Evolutionary conservation across 2,888 invertebrate genomes (phyloP).

Genomic region (Ditylenchus weischeri): DNA sequence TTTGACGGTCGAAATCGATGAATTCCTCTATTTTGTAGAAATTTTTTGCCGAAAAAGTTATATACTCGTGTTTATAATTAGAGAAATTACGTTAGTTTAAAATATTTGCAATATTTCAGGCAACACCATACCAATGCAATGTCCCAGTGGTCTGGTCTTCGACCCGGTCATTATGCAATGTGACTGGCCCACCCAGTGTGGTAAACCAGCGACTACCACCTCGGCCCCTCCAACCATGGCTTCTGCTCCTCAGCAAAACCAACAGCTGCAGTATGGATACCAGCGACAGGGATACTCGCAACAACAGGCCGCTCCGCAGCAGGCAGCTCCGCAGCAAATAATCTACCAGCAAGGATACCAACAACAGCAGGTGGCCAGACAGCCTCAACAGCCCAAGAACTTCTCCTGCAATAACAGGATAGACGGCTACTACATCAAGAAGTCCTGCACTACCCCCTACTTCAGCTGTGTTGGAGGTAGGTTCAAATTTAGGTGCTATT

Average conservation of each 20-base stretch:
- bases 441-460: constrained; percentile 23
- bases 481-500: not conserved
- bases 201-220: not conserved
- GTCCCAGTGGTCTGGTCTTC: constrained; percentile 20
- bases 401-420: constrained; percentile 17
- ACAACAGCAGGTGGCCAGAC: too few species aligned
- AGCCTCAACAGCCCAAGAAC: not conserved
- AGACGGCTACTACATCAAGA: constrained; percentile 28
- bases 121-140: constrained; percentile 18
- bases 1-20: too few species aligned
- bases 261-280: not conserved
- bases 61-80: too few species aligned
- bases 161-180: constrained; percentile 15
- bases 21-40: too few species aligned
- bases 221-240: not conserved
- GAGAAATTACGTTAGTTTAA: not conserved
- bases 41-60: too few species aligned
- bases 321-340: not conserved
- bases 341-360: too few species aligned
- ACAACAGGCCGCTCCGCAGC: not conserved
- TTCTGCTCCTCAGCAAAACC: not conserved
- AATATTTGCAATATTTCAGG: not conserved
- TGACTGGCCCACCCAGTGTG: constrained; percentile 6
- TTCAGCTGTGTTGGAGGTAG: constrained; percentile 30
- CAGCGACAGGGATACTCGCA: not conserved